These are phyloP conservation scores for Athrips mouffetella DNA, from an alignment of 2,888 invertebrate genomes.

Conservation along the genomic window DNA sequence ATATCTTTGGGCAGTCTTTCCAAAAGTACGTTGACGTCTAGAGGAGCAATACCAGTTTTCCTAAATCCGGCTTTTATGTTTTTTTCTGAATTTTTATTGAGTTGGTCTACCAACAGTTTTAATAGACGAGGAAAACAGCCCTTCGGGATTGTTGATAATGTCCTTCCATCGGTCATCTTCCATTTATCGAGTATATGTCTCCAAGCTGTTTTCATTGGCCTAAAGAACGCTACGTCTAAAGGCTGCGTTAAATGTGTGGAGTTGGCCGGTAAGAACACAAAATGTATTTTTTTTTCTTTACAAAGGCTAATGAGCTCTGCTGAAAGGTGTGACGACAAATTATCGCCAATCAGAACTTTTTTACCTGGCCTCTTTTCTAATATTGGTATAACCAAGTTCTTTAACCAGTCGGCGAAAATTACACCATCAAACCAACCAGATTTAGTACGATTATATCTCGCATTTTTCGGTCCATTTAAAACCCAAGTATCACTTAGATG, in stretches of 20 bases:
- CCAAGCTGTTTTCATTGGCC: slow-evolving; percentile 15
- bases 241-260: slow-evolving; percentile 37
- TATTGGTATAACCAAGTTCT: slow-evolving; percentile 26
- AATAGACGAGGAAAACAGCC: neutral
- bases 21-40: neutral
- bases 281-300: slow-evolving; percentile 35
- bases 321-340: slow-evolving; percentile 37
- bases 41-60: neutral
- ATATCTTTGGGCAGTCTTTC: neutral
- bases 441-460: slow-evolving; percentile 43
- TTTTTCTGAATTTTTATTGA: neutral
- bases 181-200: neutral
- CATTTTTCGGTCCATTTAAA: slow-evolving; percentile 39
- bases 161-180: too few relatives aligned
- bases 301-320: slow-evolving; percentile 32
- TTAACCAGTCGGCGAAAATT: slow-evolving; percentile 43
- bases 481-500: slow-evolving; percentile 48
- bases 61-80: neutral
- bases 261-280: slow-evolving; percentile 37
- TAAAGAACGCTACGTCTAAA: slow-evolving; percentile 38
- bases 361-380: slow-evolving; percentile 30
- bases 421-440: slow-evolving; percentile 46
- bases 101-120: neutral
- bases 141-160: neutral
- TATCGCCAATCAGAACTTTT: too few relatives aligned